Evolutionary conservation across 2,797 vertebrate species (phyloP).

Genomic region (Rachycentron canadum): DNA sequence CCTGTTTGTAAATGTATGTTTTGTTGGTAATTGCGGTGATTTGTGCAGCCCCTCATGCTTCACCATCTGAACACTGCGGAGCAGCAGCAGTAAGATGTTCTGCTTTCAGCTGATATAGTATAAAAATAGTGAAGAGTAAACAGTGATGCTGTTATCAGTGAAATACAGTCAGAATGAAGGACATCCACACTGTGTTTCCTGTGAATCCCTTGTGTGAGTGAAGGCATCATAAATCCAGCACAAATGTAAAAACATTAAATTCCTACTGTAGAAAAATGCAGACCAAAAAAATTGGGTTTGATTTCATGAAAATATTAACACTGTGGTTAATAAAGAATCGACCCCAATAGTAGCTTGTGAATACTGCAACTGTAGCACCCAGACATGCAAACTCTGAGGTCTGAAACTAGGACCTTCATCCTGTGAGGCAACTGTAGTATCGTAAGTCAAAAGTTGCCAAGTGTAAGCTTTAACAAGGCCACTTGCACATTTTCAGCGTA

Average conservation of each 20-base stretch:
- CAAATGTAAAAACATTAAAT: too few relatives aligned
- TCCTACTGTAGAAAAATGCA: too few relatives aligned
- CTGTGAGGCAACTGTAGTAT: constrained; percentile 6
- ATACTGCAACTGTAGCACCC: neutral
- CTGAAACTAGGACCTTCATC: neutral
- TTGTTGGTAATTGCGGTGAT: neutral
- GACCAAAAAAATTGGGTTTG: neutral
- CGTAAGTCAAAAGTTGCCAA: constrained; percentile 20
- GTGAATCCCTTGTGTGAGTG: neutral
- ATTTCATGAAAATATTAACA: neutral
- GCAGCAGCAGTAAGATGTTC: neutral
- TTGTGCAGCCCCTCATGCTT: neutral
- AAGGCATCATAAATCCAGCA: neutral
- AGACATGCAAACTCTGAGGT: neutral
- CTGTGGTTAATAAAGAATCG: too few relatives aligned
- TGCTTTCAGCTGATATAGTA: neutral
- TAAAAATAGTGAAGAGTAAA: too few relatives aligned
- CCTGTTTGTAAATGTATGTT: too few relatives aligned
- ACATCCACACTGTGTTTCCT: neutral
- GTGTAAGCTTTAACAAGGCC: neutral
- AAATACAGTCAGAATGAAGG: too few relatives aligned
- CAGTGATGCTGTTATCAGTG: too few relatives aligned
- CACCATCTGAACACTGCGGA: neutral
- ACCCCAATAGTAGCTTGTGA: neutral
- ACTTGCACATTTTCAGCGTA: constrained; percentile 6